phyloP scores from a whole-genome alignment of 1,140 invertebrate species.

The Dreissena rostriformis region DNA sequence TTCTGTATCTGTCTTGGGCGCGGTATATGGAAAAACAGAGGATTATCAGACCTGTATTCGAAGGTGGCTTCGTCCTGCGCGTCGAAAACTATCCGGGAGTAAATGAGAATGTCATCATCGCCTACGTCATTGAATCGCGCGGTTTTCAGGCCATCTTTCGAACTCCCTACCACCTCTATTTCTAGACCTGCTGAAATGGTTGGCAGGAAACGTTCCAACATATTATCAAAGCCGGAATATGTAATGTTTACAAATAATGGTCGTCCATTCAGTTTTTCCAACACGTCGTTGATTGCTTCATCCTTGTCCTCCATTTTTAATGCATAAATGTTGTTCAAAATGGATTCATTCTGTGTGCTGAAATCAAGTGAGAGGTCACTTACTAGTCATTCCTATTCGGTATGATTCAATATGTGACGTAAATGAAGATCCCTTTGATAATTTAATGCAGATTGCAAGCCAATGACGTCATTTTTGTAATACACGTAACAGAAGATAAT shows the following conservation, averaged over 20 bases:
- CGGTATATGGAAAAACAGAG: constrained; percentile 2
- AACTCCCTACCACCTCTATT: not conserved
- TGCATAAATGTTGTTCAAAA: too few species aligned
- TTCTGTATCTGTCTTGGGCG: not conserved
- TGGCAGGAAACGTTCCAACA: not conserved
- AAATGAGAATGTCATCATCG: not conserved
- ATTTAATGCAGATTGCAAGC: too few species aligned
- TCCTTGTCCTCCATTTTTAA: not conserved
- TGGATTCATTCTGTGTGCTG: too few species aligned
- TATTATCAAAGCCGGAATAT: not conserved
- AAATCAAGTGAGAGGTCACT: too few species aligned
- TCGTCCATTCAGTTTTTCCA: not conserved
- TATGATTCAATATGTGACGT: too few species aligned
- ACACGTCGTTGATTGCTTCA: not conserved
- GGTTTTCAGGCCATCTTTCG: not conserved
- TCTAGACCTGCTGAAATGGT: not conserved
- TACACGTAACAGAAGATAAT: too few species aligned
- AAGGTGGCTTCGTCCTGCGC: not conserved
- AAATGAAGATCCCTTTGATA: too few species aligned
- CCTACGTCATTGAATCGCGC: not conserved
- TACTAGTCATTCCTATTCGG: too few species aligned
- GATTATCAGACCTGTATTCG: not conserved
- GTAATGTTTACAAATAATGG: not conserved
- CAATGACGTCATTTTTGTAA: too few species aligned
- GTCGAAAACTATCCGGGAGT: not conserved